Conservation (phyloP, 2,888 invertebrate species). For the Pelosia muscerda region DNA sequence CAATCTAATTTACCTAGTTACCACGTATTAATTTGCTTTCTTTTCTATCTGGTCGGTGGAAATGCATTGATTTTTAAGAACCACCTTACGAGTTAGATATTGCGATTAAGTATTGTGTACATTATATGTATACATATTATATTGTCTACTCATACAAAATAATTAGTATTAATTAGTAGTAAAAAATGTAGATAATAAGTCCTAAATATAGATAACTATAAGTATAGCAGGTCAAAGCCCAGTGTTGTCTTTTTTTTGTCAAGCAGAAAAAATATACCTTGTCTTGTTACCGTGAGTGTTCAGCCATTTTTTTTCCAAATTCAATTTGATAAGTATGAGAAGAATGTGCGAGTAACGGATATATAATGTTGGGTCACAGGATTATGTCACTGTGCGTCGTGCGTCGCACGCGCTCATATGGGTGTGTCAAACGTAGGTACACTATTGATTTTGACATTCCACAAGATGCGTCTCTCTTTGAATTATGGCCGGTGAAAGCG, state of each 20-base stretch:
- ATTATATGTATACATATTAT: background rate
- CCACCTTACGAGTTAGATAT: background rate
- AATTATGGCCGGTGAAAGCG: constrained; percentile 70
- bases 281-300: background rate
- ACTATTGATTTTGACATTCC: constrained; percentile 70
- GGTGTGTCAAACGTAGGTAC: constrained; percentile 55
- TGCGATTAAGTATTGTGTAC: background rate
- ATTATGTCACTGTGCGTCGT: constrained; percentile 57
- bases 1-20: no score
- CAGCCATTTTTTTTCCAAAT: constrained; percentile 10
- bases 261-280: no score
- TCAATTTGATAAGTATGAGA: constrained; percentile 20
- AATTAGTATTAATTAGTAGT: no score
- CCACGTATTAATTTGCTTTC: background rate
- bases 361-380: constrained; percentile 49
- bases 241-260: no score
- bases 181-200: no score
- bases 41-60: background rate
- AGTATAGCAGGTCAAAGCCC: no score
- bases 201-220: no score
- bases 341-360: constrained; percentile 34
- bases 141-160: background rate
- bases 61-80: background rate
- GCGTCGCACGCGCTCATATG: constrained; percentile 33
- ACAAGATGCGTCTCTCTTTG: constrained; percentile 57